Evolutionary conservation across 2,888 invertebrate species (phyloP).

Genomic region (Anorthoa munda): DNA sequence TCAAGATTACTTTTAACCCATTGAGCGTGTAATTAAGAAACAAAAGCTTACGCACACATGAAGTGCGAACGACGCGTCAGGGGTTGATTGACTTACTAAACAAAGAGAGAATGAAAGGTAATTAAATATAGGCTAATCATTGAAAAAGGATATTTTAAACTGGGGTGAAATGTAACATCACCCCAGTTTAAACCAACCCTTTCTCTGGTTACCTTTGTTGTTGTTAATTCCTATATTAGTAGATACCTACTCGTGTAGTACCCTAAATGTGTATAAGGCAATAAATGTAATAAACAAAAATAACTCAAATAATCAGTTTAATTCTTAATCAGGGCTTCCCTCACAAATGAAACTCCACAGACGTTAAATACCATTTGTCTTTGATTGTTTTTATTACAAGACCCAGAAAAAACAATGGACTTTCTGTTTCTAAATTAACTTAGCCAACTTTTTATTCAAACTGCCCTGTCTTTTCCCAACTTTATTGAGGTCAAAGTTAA

Average conservation of each 20-base stretch:
- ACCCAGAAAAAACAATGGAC: not conserved
- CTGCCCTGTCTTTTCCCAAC: no score
- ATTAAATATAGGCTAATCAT: not conserved
- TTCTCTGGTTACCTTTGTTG: not conserved
- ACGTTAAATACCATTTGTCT: not conserved
- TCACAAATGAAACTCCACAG: not conserved
- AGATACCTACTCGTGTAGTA: no score
- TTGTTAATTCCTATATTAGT: not conserved
- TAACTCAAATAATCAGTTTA: conserved; percentile 27
- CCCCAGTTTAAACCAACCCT: no score
- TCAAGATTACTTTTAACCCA: not conserved
- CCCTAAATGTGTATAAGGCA: not conserved
- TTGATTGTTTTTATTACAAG: not conserved
- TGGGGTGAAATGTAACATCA: no score
- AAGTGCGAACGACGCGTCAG: no score
- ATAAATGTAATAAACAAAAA: conserved; percentile 10
- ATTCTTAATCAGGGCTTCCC: conserved; percentile 18
- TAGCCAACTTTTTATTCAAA: not conserved
- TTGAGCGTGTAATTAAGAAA: no score
- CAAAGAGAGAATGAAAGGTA: not conserved
- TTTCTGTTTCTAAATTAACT: not conserved
- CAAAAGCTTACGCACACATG: no score
- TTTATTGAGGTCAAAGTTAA: no score
- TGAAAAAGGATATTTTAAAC: not conserved
- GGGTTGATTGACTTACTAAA: no score